Evolutionary conservation across 2,113 vertebrate genomes (phyloP), one percentile per base, ranked within the genome.

Genomic region (Nettapus auritus): DNA sequence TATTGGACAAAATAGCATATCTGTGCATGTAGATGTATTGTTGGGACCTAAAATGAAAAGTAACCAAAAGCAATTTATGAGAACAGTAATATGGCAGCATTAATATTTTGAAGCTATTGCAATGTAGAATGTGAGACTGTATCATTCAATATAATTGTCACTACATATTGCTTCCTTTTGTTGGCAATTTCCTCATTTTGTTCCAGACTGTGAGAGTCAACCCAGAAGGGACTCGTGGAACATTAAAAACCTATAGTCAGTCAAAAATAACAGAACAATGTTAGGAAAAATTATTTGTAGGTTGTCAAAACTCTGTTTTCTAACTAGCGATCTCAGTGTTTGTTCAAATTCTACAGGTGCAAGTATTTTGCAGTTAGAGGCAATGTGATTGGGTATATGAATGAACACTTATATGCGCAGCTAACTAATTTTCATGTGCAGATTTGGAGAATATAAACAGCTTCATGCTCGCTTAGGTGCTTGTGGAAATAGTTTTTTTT

Each of bases 401-500:
- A 26, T 13, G 6, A 69, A 28, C 17, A 59, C 69, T 69, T 93
- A 1, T 31, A 21, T 71, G 29, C 60, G 13, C n/a, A 86, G 50
- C 57, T 88, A 71, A 67, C 42, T 81, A 28, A 85, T 91, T 75
- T 94, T 38, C 67, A 38, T 80, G 67, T 86, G 59, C 46, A 70
- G 67, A 86, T 75, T 95, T 91, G 63, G 75, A 77, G 85, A 91
- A 82, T 5, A 4, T 93, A 86, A 97, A 88, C 91, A 77, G 38
- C 55, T 95, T 96, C 93, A 90, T 96, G 85, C 85, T 95, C 33
- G 64, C 40, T 95, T 94, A 89, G 56, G 33, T 91, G 76, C 18
- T 55, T 78, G 9, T 91, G 48, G 64, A 95, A 91, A 86, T 90
- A 52, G 23, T 48, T 95, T 20, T 80, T 95, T 75, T 29, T n/a